These are phyloP conservation scores for Glossosoma conforme DNA, from an alignment of 1,140 invertebrate species.

Conservation along the genomic window DNA sequence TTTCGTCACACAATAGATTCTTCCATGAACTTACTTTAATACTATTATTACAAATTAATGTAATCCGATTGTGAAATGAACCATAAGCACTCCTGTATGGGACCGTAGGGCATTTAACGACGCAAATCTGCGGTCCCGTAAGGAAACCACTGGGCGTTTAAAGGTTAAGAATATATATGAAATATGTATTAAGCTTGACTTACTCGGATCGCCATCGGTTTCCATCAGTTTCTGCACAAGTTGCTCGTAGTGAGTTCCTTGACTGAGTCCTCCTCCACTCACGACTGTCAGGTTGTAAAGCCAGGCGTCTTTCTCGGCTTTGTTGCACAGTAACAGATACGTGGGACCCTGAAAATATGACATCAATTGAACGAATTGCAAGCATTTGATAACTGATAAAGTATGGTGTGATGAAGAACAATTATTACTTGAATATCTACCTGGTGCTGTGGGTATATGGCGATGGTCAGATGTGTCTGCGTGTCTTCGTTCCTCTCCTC, in stretches of 20 bases:
- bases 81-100: no score
- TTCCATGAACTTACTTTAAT: no score
- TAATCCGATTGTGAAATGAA: no score
- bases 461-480: constrained; percentile 71
- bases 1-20: no score
- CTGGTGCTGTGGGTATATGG: constrained; percentile 87
- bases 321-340: constrained; percentile 83
- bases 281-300: constrained; percentile 92
- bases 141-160: no score
- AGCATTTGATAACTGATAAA: neutral
- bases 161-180: no score
- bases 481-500: constrained; percentile 76
- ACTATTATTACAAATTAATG: no score
- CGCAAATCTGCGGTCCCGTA: no score
- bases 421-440: constrained; percentile 29
- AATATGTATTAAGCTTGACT: constrained; percentile 38
- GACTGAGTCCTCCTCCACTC: constrained; percentile 82
- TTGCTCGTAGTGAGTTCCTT: constrained; percentile 92
- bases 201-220: constrained; percentile 88
- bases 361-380: neutral
- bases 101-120: no score
- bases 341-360: constrained; percentile 66
- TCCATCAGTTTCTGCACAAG: constrained; percentile 93
- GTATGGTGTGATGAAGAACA: neutral
- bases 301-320: constrained; percentile 90